These are phyloP conservation scores for Sebastes kiyomatsui DNA, from an alignment of 2,797 vertebrate genomes.

Conservation along the genomic window DNA sequence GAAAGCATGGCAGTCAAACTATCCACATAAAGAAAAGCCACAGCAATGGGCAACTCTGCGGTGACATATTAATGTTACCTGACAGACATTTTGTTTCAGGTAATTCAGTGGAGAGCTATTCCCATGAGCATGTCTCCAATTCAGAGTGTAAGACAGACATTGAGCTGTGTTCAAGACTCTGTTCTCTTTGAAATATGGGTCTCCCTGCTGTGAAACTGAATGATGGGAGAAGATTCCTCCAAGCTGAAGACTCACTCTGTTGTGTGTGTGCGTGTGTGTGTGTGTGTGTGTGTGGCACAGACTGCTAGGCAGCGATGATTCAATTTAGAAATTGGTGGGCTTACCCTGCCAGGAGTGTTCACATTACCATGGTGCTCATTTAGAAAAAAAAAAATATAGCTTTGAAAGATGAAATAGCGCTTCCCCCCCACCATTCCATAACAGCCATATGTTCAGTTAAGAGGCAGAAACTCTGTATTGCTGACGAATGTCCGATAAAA, in stretches of 20 bases:
- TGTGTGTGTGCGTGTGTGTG: neutral
- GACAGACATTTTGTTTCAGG: slow-evolving; percentile 39
- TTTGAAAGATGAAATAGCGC: slow-evolving; percentile 44
- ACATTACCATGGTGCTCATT: slow-evolving; percentile 48
- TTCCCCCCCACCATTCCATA: neutral
- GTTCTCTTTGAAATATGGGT: slow-evolving; percentile 36
- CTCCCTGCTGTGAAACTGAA: slow-evolving; percentile 38
- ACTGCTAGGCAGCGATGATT: slow-evolving; percentile 36
- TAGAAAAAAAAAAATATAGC: slow-evolving; percentile 32
- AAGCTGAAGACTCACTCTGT: slow-evolving; percentile 14
- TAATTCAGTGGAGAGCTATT: slow-evolving; percentile 16
- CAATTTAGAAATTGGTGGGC: slow-evolving; percentile 48
- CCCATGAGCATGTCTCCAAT: slow-evolving; percentile 1
- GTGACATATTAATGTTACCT: slow-evolving; percentile 18
- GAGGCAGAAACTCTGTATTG: slow-evolving; percentile 33
- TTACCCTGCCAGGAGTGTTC: slow-evolving; percentile 44
- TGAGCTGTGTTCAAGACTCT: slow-evolving; percentile 9
- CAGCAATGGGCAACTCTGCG: neutral
- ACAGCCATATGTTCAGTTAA: slow-evolving; percentile 41
- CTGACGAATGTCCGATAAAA: slow-evolving; percentile 38
- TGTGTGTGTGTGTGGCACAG: slow-evolving; percentile 14
- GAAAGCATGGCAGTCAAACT: neutral
- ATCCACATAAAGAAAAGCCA: neutral
- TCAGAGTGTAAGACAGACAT: slow-evolving; percentile 8
- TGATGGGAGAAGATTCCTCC: slow-evolving; percentile 8